Evolutionary conservation across 2,888 invertebrate genomes (phyloP).

Genomic region (Stenodema calcarata): DNA sequence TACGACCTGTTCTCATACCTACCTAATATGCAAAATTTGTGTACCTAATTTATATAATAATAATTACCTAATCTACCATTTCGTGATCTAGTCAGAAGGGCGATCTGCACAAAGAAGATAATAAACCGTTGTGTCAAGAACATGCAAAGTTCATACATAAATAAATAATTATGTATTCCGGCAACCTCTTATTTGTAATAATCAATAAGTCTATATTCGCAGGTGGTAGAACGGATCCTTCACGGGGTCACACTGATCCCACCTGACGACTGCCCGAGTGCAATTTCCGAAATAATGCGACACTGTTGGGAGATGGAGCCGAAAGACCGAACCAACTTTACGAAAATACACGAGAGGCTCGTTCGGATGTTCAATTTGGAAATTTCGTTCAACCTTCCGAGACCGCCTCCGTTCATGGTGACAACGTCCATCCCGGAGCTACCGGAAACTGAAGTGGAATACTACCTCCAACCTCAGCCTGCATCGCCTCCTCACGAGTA

Average conservation of each 20-base stretch:
- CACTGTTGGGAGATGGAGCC: constrained; percentile 84
- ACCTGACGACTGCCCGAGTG: constrained; percentile 77
- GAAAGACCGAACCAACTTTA: constrained; percentile 75
- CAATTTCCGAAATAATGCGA: constrained; percentile 77
- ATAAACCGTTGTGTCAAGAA: no score
- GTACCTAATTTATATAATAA: no score
- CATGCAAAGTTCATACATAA: no score
- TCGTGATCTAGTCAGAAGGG: no score
- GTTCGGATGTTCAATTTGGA: constrained; percentile 61
- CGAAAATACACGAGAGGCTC: constrained; percentile 72
- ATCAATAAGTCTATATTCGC: no score
- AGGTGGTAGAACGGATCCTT: constrained; percentile 78
- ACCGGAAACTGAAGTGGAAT: constrained; percentile 66
- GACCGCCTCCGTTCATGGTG: constrained; percentile 56
- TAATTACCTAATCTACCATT: no score
- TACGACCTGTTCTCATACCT: no score
- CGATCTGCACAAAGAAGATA: no score
- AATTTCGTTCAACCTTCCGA: constrained; percentile 36
- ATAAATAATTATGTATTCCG: no score
- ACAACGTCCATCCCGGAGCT: constrained; percentile 26
- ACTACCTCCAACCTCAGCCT: constrained; percentile 69
- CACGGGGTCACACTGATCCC: constrained; percentile 81
- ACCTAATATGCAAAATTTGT: no score
- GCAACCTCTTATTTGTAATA: no score
- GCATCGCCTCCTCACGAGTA: constrained; percentile 67